These are phyloP conservation scores for Meandrina meandrites DNA, from an alignment of 92 coral and sea anemone species.

Conservation along the genomic window DNA sequence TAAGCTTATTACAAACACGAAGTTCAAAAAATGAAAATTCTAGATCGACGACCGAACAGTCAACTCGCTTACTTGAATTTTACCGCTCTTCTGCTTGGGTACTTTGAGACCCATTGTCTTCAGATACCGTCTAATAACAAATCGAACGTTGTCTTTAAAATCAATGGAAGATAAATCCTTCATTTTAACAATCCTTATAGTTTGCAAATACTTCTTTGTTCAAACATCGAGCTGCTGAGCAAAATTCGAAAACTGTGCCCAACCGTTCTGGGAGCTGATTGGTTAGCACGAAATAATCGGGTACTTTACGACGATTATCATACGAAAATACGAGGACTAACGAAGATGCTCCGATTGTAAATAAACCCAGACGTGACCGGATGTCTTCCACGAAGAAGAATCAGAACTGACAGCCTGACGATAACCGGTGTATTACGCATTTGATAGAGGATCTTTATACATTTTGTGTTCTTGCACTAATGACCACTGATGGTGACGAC, in stretches of 20 bases:
- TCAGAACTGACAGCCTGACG: too few species aligned
- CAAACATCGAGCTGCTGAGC: not conserved
- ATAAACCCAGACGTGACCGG: not conserved
- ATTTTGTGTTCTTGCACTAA: not conserved
- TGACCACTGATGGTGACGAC: not conserved
- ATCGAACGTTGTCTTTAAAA: slow-evolving; percentile 92
- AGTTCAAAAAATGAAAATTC: not conserved
- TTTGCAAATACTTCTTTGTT: slow-evolving; percentile 6
- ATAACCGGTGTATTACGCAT: not conserved
- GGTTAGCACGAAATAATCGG: slow-evolving; percentile 5
- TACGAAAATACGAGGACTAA: not conserved
- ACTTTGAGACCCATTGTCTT: slow-evolving; percentile 93
- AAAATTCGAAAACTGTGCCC: slow-evolving; percentile 61
- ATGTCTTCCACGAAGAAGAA: not conserved
- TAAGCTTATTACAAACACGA: not conserved
- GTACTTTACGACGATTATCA: slow-evolving; percentile 4
- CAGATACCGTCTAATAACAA: slow-evolving; percentile 83
- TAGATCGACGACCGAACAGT: not conserved
- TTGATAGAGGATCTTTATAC: not conserved
- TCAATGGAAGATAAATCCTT: slow-evolving; percentile 92
- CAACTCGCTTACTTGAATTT: slow-evolving; percentile 55
- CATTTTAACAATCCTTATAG: slow-evolving; percentile 49
- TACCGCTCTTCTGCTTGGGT: slow-evolving; percentile 76
- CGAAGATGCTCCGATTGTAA: slow-evolving; percentile 2
- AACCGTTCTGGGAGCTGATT: slow-evolving; percentile 62